These are phyloP conservation scores for Aegithalos caudatus DNA, from an alignment of 2,113 vertebrate species.

Conservation along the genomic window DNA sequence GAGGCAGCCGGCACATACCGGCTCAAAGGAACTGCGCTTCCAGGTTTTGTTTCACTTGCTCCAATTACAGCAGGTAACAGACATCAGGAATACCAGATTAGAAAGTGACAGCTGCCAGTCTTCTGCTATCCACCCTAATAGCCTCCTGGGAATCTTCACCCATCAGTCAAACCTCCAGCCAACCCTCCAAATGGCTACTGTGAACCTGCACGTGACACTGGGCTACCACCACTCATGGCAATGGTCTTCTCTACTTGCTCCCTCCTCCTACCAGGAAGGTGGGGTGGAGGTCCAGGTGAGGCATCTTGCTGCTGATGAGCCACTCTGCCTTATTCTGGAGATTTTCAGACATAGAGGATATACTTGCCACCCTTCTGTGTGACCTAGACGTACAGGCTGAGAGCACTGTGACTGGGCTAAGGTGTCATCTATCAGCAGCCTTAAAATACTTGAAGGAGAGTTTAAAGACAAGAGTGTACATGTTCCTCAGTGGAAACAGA, in stretches of 20 bases:
- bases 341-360: background rate
- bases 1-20: background rate
- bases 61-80: background rate
- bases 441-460: background rate
- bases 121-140: background rate
- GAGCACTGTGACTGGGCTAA: background rate
- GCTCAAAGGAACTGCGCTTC: background rate
- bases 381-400: background rate
- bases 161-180: background rate
- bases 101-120: background rate
- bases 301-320: background rate
- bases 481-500: accelerated
- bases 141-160: background rate
- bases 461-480: background rate
- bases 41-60: background rate
- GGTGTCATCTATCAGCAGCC: background rate
- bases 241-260: background rate
- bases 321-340: background rate
- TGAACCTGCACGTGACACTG: background rate
- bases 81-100: background rate
- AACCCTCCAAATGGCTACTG: background rate
- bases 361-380: background rate
- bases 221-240: accelerated
- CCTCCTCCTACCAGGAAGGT: background rate
- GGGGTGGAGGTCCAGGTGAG: background rate